Evolutionary conservation across 2,797 vertebrate genomes (phyloP).

Genomic region (Lepidocolaptes lacrymiger): DNA sequence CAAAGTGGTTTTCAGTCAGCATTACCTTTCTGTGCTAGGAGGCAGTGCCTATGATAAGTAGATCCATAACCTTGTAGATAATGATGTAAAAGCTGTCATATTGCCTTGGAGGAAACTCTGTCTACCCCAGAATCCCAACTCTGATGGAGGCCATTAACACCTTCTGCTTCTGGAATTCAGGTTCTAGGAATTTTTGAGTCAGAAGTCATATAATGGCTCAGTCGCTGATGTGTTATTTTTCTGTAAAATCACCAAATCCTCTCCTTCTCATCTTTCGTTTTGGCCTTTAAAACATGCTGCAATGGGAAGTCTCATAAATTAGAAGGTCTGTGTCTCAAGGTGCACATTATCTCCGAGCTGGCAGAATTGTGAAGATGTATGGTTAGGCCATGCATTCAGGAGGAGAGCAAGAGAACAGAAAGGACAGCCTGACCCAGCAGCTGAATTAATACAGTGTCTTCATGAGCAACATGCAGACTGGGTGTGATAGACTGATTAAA

Average conservation of each 20-base stretch:
- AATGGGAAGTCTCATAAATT: background rate
- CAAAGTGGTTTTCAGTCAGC: background rate
- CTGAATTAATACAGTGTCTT: background rate
- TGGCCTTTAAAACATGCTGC: background rate
- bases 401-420: background rate
- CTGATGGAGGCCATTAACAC: background rate
- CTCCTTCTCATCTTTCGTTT: background rate
- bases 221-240: background rate
- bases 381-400: background rate
- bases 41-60: background rate
- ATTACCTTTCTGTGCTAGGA: background rate
- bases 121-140: rapidly evolving
- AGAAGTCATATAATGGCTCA: background rate
- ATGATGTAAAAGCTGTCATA: background rate
- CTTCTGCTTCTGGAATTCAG: background rate
- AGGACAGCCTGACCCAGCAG: background rate
- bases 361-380: background rate
- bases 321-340: background rate
- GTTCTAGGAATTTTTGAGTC: background rate
- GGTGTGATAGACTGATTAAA: no score
- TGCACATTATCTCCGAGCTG: background rate
- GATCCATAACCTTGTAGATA: background rate
- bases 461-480: background rate
- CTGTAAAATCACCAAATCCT: background rate
- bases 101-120: background rate